A percentile compares a stretch with the other conserved stretches of the same genome.
Evolutionary conservation across 2,888 invertebrate species (phyloP).

Genomic region (Pammene aurita): DNA sequence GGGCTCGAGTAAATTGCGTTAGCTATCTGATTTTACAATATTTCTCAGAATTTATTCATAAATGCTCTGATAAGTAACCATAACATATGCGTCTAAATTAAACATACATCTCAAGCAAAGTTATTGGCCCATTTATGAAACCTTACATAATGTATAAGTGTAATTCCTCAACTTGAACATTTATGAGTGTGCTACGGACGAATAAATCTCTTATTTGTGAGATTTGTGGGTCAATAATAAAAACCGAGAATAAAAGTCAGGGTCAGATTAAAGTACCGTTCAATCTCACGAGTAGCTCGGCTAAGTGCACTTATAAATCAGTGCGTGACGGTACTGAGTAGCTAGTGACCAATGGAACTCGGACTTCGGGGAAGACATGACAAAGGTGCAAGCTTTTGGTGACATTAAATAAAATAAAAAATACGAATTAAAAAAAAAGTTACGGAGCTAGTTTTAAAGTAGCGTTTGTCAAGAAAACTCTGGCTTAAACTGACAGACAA

Average conservation of each 20-base stretch:
- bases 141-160: background rate
- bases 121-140: background rate
- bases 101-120: background rate
- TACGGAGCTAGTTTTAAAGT: too few relatives aligned
- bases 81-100: background rate
- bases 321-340: conserved; percentile 30
- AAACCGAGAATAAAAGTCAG: conserved; percentile 27
- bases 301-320: conserved; percentile 42
- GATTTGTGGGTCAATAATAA: conserved; percentile 19
- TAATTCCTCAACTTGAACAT: background rate
- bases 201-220: conserved; percentile 17
- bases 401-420: too few relatives aligned
- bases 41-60: background rate
- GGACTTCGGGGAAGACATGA: conserved; percentile 12
- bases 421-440: background rate
- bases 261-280: conserved; percentile 39
- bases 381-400: conserved; percentile 15
- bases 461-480: too few relatives aligned
- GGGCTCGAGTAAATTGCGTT: conserved; percentile 20
- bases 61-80: background rate
- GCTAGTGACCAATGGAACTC: conserved; percentile 21
- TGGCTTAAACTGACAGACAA: too few relatives aligned
- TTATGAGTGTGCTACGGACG: background rate
- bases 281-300: conserved; percentile 35
- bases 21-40: conserved; percentile 9